Percentiles rank a stretch among this genome's conserved stretches.
phyloP scores from a whole-genome alignment of 2,888 invertebrate species.

The Meteorus colon region DNA sequence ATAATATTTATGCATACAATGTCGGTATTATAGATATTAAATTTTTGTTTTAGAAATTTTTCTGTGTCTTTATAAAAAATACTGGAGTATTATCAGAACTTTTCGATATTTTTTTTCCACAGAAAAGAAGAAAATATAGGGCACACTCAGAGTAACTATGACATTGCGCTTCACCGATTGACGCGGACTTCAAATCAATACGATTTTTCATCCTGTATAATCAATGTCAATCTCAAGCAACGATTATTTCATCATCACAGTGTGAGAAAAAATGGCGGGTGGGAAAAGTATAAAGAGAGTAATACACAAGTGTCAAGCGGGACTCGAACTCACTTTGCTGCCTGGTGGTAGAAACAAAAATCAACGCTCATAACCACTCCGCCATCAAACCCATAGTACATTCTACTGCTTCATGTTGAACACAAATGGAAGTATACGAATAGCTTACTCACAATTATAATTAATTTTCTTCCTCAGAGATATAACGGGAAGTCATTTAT shows the following conservation, averaged over 20 bases:
- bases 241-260: constrained; percentile 61
- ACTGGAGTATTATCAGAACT: neutral
- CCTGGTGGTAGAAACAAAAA: neutral
- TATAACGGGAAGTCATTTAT: too few relatives aligned
- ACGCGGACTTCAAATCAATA: constrained; percentile 53
- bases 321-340: constrained; percentile 53
- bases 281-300: too few relatives aligned
- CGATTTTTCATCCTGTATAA: constrained; percentile 51
- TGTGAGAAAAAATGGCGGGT: constrained; percentile 48
- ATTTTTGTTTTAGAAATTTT: too few relatives aligned
- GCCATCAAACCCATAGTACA: constrained; percentile 47
- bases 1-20: too few relatives aligned
- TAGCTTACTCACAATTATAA: too few relatives aligned
- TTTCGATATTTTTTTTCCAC: neutral
- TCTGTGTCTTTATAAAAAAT: too few relatives aligned
- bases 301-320: constrained; percentile 27
- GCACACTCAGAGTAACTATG: constrained; percentile 70
- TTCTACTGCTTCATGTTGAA: too few relatives aligned
- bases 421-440: too few relatives aligned
- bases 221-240: constrained; percentile 57
- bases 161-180: constrained; percentile 58
- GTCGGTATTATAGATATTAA: too few relatives aligned
- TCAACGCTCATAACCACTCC: constrained; percentile 52
- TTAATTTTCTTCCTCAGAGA: too few relatives aligned
- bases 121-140: neutral